Percentiles rank a stretch among this genome's conserved stretches.
Evolutionary conservation across 2,888 invertebrate species (phyloP).

Genomic region (Junonia oenone): DNA sequence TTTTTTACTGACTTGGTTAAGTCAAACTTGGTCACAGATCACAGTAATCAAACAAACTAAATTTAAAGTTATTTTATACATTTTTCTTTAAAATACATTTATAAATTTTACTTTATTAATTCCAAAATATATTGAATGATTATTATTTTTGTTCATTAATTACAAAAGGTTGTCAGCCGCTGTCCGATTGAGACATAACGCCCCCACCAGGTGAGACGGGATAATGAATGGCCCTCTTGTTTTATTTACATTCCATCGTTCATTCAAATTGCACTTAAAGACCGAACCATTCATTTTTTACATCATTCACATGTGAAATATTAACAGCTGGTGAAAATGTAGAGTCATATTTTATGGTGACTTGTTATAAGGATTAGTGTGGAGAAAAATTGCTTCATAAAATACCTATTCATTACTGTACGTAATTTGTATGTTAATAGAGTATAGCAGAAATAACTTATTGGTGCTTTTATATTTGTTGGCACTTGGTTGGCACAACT

Average conservation of each 20-base stretch:
- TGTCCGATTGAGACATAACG: constrained; percentile 7
- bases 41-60: no score
- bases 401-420: no score
- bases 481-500: no score
- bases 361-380: background rate
- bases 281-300: constrained; percentile 3
- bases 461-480: no score
- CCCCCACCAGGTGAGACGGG: constrained; percentile 6
- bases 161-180: background rate
- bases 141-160: background rate
- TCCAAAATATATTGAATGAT: no score
- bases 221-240: constrained; percentile 2
- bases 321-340: background rate
- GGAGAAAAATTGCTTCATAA: background rate
- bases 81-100: no score
- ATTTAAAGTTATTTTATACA: background rate
- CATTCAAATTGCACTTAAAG: constrained; percentile 5
- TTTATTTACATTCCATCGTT: constrained; percentile 12
- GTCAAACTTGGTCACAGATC: no score
- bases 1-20: no score
- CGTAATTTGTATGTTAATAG: background rate
- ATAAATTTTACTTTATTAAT: no score
- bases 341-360: background rate
- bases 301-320: background rate
- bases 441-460: no score